Conservation (phyloP, 2,113 vertebrate genomes). For the Myiagra hebetior region DNA sequence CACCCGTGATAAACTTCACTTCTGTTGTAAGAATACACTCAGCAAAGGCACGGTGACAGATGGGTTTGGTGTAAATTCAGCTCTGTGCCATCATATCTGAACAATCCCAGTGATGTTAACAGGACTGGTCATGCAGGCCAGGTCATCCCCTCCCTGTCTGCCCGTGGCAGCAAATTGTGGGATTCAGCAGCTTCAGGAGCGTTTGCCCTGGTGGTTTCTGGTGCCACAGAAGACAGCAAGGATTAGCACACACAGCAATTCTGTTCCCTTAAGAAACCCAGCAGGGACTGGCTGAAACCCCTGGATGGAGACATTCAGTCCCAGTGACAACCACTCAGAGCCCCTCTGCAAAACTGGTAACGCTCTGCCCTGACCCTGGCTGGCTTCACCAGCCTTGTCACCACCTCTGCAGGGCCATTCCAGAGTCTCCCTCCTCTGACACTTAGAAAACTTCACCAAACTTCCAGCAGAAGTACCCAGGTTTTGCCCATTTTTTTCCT, state of each 20-base stretch:
- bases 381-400: not conserved
- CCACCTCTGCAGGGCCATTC: not conserved
- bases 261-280: not conserved
- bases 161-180: not conserved
- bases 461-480: not conserved
- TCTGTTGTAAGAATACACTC: not conserved
- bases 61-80: not conserved
- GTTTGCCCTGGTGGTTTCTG: not conserved
- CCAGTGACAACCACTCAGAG: not conserved
- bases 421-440: not conserved
- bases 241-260: not conserved
- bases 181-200: not conserved
- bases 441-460: not conserved
- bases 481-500: not conserved
- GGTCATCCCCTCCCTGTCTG: not conserved
- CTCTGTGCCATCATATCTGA: not conserved
- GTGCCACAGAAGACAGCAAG: not conserved
- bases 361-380: not conserved
- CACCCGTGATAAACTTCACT: not conserved
- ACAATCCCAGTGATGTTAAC: not conserved
- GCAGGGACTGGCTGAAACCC: not conserved
- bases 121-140: not conserved
- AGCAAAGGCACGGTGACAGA: not conserved
- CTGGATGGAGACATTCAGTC: not conserved
- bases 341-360: not conserved